These are phyloP conservation scores for Eretmocerus hayati DNA, from an alignment of 2,888 invertebrate species.

Conservation along the genomic window DNA sequence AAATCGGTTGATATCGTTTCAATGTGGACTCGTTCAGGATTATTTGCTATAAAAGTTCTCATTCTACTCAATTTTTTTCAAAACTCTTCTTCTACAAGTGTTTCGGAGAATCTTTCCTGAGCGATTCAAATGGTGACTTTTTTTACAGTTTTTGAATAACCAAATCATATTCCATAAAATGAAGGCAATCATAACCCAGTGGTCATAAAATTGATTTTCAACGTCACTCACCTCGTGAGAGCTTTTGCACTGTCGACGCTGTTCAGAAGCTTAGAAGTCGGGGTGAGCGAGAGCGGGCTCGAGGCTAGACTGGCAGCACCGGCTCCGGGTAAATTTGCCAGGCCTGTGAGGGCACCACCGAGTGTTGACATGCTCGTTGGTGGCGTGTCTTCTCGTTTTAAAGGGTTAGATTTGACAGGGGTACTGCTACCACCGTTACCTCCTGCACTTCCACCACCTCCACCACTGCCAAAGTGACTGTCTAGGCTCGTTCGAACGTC, in stretches of 20 bases:
- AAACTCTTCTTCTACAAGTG: too few relatives aligned
- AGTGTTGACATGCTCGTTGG: conserved; percentile 43
- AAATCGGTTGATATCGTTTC: too few relatives aligned
- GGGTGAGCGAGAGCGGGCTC: conserved; percentile 43
- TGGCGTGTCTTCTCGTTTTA: conserved; percentile 45
- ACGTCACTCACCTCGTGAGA: conserved; percentile 41
- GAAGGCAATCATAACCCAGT: too few relatives aligned
- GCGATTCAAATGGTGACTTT: too few relatives aligned
- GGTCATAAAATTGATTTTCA: too few relatives aligned
- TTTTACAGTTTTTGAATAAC: too few relatives aligned
- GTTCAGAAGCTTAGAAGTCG: conserved; percentile 43
- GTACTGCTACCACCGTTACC: conserved; percentile 36
- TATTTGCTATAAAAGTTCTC: too few relatives aligned
- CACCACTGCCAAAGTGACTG: conserved; percentile 34
- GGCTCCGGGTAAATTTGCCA: conserved; percentile 43
- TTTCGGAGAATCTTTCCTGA: too few relatives aligned
- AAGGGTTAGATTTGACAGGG: conserved; percentile 42
- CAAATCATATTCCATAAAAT: too few relatives aligned
- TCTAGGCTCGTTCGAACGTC: conserved; percentile 45
- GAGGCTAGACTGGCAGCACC: conserved; percentile 39
- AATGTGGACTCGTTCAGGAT: too few relatives aligned
- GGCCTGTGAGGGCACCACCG: conserved; percentile 43
- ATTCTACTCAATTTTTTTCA: too few relatives aligned
- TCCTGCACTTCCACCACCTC: conserved; percentile 41
- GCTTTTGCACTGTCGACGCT: conserved; percentile 43